Conservation (phyloP, 2,797 vertebrate species). For the Triplophysa bombifrons region DNA sequence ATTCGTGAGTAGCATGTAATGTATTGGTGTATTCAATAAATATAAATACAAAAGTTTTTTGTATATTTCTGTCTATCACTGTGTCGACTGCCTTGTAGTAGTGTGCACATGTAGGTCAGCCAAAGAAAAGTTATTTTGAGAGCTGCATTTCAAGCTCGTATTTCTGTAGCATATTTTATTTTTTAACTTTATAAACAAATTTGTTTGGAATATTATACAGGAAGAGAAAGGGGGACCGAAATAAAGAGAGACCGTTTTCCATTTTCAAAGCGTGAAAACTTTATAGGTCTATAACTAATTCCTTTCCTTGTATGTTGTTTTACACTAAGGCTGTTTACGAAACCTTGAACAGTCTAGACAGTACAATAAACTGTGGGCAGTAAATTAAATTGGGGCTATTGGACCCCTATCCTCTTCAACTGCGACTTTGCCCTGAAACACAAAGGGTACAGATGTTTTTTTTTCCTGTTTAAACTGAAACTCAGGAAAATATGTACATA, state of each 20-base stretch:
- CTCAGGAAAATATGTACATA: neutral
- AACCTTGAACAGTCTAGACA: slow-evolving; percentile 99
- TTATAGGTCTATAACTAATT: slow-evolving; percentile 3
- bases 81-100: slow-evolving; percentile 35
- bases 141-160: neutral
- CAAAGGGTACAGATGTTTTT: slow-evolving; percentile 62
- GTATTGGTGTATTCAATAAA: slow-evolving; percentile 76
- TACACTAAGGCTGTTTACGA: slow-evolving; percentile 93
- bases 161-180: neutral
- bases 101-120: neutral
- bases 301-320: slow-evolving; percentile 79
- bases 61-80: slow-evolving; percentile 42
- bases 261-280: neutral
- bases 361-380: slow-evolving; percentile 93
- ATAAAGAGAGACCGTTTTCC: neutral
- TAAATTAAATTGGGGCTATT: slow-evolving; percentile 99
- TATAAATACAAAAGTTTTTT: slow-evolving; percentile 59
- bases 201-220: neutral
- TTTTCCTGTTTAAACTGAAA: slow-evolving; percentile 8
- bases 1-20: slow-evolving; percentile 75
- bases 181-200: neutral
- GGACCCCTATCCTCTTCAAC: slow-evolving; percentile 85
- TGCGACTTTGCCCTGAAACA: slow-evolving; percentile 85
- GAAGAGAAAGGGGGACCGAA: neutral
- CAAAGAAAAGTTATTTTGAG: neutral